A percentile compares a stretch with the other conserved stretches of the same genome.
phyloP scores from a whole-genome alignment of 2,888 invertebrate genomes.

The Tridacna gigas region DNA sequence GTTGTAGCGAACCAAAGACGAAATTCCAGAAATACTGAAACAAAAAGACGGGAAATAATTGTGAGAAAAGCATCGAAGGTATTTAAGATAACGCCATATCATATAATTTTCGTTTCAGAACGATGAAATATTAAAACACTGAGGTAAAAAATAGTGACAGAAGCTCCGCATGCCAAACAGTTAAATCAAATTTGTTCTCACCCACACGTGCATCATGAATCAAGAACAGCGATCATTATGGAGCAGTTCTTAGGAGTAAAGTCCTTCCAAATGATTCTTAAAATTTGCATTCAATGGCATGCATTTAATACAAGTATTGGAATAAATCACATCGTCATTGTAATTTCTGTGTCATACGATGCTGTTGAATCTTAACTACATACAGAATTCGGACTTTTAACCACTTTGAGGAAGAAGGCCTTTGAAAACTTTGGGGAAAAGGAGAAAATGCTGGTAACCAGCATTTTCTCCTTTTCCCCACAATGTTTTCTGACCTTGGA shows the following conservation, averaged over 20 bases:
- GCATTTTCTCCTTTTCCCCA: background rate
- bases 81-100: too few relatives aligned
- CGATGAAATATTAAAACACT: background rate
- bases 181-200: background rate
- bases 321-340: background rate
- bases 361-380: background rate
- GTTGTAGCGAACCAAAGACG: too few relatives aligned
- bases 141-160: too few relatives aligned
- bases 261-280: too few relatives aligned
- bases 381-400: background rate
- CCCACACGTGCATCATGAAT: background rate
- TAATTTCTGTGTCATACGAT: background rate
- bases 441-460: background rate
- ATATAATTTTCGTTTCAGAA: background rate
- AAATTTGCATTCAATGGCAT: background rate
- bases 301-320: background rate
- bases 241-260: too few relatives aligned
- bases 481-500: background rate
- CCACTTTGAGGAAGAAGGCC: background rate
- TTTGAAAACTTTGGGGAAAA: background rate
- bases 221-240: background rate
- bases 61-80: too few relatives aligned
- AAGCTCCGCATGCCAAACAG: background rate
- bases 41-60: too few relatives aligned
- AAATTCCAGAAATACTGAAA: too few relatives aligned